Base-by-base conservation (phyloP, 2,888 invertebrate species). In the Ommatoiulus sabulosus region DNA sequence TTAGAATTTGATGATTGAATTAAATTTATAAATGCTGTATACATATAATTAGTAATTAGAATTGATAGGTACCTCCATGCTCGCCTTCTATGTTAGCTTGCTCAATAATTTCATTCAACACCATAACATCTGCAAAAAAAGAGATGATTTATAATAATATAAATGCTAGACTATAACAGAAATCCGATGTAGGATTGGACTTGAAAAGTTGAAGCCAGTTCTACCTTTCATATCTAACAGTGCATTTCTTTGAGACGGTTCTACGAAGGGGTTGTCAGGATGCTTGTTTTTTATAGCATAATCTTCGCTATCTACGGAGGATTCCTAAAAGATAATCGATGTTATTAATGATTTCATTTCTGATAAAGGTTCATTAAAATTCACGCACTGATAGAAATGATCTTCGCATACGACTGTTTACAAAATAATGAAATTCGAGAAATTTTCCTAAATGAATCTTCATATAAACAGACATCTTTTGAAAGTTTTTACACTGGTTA, bases 91-190 rank as follows among this genome's bases (percentile, higher is more conserved):
- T 94, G 93, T 97, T 97, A 89, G 97, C 98, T 94, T 98, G 98
- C 93, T 98, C 98, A 91, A 98, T 97, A 92, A 99, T 97, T 93
- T 98, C 98, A 93, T 97, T 98, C 92, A 98, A 94, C 91, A 98
- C 98, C 97, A 98, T 97, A 90, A 98, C 98, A 94, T 99, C 98
- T 98, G 94, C 86, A 86, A 86, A 86, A 44, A 52, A 86, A 17
- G 43, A 52, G 15, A 84, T 35, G 44, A 46, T 88, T 85, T 43
- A 12, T 24, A 86, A 35, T 17, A 44, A 72, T 87, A 4, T 15
- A 7, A 52, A 46, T 52, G 20, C 7, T 87, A 57, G 17, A 87
- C 35, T 6, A 44, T 44, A 35, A 12, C 72, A 72, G 5, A 10
- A 7, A 72, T 24, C 15, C 17, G 24, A 24, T 8, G 24, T 24